Base-by-base conservation (phyloP, 2,888 invertebrate species). In the Cephus rjabovi region DNA sequence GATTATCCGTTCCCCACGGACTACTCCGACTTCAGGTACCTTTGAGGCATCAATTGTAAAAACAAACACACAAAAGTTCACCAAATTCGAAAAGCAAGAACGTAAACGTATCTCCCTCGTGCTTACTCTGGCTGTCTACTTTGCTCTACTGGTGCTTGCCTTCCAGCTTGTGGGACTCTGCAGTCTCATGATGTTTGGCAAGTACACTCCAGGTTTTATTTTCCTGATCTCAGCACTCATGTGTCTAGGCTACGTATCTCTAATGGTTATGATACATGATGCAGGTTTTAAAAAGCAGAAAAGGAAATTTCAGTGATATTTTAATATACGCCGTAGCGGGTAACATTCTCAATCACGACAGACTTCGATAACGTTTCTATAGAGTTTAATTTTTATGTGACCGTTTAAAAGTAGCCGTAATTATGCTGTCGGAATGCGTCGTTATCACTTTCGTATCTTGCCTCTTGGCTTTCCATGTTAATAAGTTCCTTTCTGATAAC, bases 131-230 rank as follows among this genome's bases (percentile, higher is more conserved):
- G 88, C 88, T 0, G 85, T 91, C 56, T 91, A 91, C 74, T 80
- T 90, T 12, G 88, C 88, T 4, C 88, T 89, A 4, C 11, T 91
- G 35, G 74, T 91, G 1, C 79, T 91, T 11, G 77, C 81, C 34
- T 84, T 87, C 75, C 89, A 91, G 77, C 77, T 90, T 35, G 69
- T 88, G 68, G 86, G 84, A 2, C 81, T 91, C 12, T 85, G 85
- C 77, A 85, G 86, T 74, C 78, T 90, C 31, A 85, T 90, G 81
- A 80, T 87, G 3, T 78, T 87, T 23, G 89, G 88, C 71, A 90
- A 88, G 77, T 89, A 89, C 80, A 88, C 90, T 0, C 91, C 91
- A 0, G 91, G 91, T 31, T 91, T 90, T 75, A 80, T 91, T 34
- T 91, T 91, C 78, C 87, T 91, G 1, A 81, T 89, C 4, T 78